These are phyloP conservation scores for Dexiosoma caninum DNA, from an alignment of 2,888 invertebrate species.

Conservation along the genomic window DNA sequence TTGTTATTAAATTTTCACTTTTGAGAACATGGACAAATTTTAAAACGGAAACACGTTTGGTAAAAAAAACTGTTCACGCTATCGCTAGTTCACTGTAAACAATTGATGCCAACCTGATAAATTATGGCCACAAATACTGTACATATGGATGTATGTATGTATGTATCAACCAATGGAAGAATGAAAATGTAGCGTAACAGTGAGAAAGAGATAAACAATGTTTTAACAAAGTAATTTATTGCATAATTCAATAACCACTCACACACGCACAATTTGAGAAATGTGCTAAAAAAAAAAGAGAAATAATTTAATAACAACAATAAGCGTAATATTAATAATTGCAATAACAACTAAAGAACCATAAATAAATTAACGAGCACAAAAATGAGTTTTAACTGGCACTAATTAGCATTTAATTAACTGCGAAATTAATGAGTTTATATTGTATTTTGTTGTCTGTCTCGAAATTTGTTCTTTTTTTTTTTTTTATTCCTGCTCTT, in stretches of 20 bases:
- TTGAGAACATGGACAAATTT: no score
- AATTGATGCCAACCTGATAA: conserved; percentile 30
- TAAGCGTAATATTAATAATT: background rate
- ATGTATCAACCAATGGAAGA: no score
- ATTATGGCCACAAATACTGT: conserved; percentile 9
- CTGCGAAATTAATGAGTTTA: conserved; percentile 59
- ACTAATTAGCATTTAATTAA: conserved; percentile 64
- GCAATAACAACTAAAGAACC: background rate
- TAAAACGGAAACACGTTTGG: no score
- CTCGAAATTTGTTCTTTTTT: background rate
- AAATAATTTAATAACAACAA: conserved; percentile 11
- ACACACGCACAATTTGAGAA: background rate
- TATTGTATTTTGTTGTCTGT: conserved; percentile 42
- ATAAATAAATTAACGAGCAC: conserved; percentile 36
- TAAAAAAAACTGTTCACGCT: no score
- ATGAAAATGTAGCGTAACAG: background rate
- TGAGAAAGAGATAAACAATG: conserved; percentile 5
- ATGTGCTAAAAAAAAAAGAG: background rate
- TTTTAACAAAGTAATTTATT: conserved; percentile 30
- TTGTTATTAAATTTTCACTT: no score
- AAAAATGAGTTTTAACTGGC: conserved; percentile 55
- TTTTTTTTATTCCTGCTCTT: background rate
- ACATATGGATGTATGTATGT: background rate
- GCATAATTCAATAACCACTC: conserved; percentile 37
- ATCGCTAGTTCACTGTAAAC: no score